Base-by-base conservation (phyloP, 2,113 vertebrate species). In the Xiphophorus hellerii region DNA sequence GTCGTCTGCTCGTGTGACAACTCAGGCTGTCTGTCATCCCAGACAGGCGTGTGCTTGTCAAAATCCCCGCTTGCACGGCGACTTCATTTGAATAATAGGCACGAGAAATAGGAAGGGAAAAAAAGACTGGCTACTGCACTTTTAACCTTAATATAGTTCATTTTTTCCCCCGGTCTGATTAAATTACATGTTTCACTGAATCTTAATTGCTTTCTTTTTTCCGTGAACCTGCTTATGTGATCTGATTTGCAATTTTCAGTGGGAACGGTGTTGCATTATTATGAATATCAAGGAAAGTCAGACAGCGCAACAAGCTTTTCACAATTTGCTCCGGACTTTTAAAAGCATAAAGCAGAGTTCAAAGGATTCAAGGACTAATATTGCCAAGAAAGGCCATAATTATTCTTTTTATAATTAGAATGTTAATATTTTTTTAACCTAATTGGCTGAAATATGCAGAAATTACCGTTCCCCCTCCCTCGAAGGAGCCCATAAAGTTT, bases 141-240 rank as follows among this genome's bases (percentile, higher is more conserved):
- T 91, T 92, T 94, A 91, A 91, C 86, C 89, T 94, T 94, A 93
- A 93, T 94, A 92, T 92, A 83, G 93, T 95, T 94, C 89, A 84
- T 92, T 90, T 92, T 92, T 93, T 93, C 89, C 10, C 35, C 35
- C 10, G 35, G 88, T 87, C 91, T 94, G 94, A 95, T 96, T 95
- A 95, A 96, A 96, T 96, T 95, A 96, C 92, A 96, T 95, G 95
- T 96, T 94, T 95, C 93, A 95, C 85, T 96, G 94, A 94, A 94
- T 95, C 93, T 94, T 95, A 95, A 96, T 96, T 96, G 94, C 94
- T 93, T 95, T 95, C 61, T 96, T 71, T 96, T 37, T 37, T 11
- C 0, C 2, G 87, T 89, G 87, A 93, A 92, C 88, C 91, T 89
- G 93, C 94, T 93, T 93, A 90, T 93, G 94, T 94, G 94, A 93